Evolutionary conservation across 1,140 invertebrate species (phyloP).

Genomic region (fruit fly (Drosophila melanogaster)): DNA sequence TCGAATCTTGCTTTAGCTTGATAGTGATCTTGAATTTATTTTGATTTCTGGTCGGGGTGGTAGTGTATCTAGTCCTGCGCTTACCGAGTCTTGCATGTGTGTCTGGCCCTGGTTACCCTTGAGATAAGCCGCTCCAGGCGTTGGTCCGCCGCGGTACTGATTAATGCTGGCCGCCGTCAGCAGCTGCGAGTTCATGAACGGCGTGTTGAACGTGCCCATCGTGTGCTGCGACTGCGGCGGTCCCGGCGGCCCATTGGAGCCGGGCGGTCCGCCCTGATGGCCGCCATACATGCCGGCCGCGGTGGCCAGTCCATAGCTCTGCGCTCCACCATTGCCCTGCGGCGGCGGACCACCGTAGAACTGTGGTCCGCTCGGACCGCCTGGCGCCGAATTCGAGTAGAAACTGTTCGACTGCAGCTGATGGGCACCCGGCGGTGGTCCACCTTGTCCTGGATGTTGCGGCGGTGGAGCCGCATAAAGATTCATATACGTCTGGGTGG

Average conservation of each 20-base stretch:
- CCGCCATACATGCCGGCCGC: constrained; percentile 85
- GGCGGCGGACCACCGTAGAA: constrained; percentile 82
- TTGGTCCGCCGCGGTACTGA: constrained; percentile 84
- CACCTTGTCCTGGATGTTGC: constrained; percentile 84
- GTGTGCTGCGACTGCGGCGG: constrained; percentile 80
- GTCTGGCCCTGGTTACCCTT: constrained; percentile 87
- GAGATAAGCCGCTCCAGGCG: constrained; percentile 85
- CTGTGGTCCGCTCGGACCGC: constrained; percentile 84
- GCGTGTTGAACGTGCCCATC: constrained; percentile 84
- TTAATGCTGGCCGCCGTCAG: constrained; percentile 78
- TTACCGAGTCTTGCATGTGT: constrained; percentile 85
- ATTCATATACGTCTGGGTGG: constrained; percentile 81
- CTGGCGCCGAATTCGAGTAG: constrained; percentile 86
- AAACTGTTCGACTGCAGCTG: constrained; percentile 87
- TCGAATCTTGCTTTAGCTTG: background rate
- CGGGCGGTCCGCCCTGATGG: constrained; percentile 75
- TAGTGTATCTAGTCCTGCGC: constrained; percentile 12
- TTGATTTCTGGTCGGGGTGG: background rate
- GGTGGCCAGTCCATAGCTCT: constrained; percentile 86
- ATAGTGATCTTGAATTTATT: background rate
- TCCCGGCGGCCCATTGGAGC: constrained; percentile 62
- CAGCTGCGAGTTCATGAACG: constrained; percentile 84
- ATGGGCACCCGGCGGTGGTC: constrained; percentile 85
- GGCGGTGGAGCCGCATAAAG: constrained; percentile 83
- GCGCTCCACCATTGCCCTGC: constrained; percentile 85